Percentiles rank a stretch among this genome's conserved stretches.
Evolutionary conservation across 1,140 invertebrate species (phyloP).

Genomic region (Chironomus tepperi): DNA sequence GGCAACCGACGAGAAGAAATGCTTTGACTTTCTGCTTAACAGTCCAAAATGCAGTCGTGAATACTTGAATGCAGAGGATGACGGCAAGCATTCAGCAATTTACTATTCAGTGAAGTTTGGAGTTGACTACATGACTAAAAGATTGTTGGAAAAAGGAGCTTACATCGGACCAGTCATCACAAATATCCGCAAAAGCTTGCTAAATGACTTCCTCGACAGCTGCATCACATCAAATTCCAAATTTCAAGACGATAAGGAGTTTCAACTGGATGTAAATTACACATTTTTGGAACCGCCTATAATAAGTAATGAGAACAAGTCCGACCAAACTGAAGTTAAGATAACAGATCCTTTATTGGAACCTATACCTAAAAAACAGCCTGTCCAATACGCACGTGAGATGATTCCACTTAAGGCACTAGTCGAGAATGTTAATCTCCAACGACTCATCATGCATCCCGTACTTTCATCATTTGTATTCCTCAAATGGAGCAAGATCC

Average conservation of each 20-base stretch:
- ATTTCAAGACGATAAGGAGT: background rate
- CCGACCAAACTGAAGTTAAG: too few species aligned
- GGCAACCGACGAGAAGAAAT: too few species aligned
- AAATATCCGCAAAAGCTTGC: background rate
- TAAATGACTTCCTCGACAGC: background rate
- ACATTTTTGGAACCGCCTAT: background rate
- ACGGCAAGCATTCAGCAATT: background rate
- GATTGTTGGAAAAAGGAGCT: background rate
- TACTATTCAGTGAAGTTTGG: background rate
- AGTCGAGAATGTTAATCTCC: background rate
- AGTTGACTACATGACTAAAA: background rate
- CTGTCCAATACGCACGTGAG: too few species aligned
- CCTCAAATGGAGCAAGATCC: constrained; percentile 71
- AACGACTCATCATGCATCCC: constrained; percentile 60
- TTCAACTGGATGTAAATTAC: background rate
- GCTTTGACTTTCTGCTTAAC: background rate
- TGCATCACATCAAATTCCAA: background rate
- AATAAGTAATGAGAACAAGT: too few species aligned
- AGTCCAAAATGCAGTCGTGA: background rate
- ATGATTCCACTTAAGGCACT: background rate
- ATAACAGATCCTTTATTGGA: too few species aligned
- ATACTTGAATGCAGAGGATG: background rate
- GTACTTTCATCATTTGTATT: constrained; percentile 68
- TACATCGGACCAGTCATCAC: background rate
- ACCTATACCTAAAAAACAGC: too few species aligned